Evolutionary conservation across 1,140 invertebrate genomes (phyloP), one percentile per base, ranked within the genome.

Genomic region (Temnothorax nylanderi): DNA sequence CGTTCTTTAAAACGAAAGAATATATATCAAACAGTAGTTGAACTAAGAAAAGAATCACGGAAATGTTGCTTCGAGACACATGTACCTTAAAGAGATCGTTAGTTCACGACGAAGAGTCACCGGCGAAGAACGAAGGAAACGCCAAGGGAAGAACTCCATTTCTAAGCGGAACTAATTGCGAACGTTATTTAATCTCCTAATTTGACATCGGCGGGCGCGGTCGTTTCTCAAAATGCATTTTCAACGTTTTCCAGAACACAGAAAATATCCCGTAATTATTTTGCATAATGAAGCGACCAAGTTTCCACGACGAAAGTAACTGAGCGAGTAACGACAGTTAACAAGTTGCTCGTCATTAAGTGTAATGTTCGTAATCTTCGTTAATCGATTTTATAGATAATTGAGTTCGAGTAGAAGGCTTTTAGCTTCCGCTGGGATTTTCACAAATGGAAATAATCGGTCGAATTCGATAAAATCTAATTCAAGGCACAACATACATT

Each of bases 161-260:
- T 65, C 76, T 78, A 78, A 49, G 58, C 58, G 51, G 18, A 64
- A 78, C 76, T 65, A 65, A 65, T 75, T 75, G 51, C 16, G 7
- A 64, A 47, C 58, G 44, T 78, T 64, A 78, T 64, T 78, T 78
- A 78, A 64, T 62, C 44, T 78, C 32, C 60, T 65, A 76, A 78
- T 64, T 78, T 77, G 75, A 78, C 76, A 65, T 78, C 58, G 58
- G n/a, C 75, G 44, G n/a, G 44, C n/a, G 58, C n/a, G 58, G 60
- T 78, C 58, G 58, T 78, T 78, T 78, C 76, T 64, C 76, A 78
- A 78, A 49, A 78, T 78, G 58, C 32, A 47, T 75, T 56, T 65
- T 49, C 65, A 69, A 69, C 65, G 21, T 69, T 69, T 49, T 65
- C 44, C 58, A 32, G 26, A 8, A 44, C 58, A 21, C 76, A 26